These are phyloP conservation scores for Aptenodytes forsteri DNA, from an alignment of 2,113 vertebrate species.

Conservation along the genomic window DNA sequence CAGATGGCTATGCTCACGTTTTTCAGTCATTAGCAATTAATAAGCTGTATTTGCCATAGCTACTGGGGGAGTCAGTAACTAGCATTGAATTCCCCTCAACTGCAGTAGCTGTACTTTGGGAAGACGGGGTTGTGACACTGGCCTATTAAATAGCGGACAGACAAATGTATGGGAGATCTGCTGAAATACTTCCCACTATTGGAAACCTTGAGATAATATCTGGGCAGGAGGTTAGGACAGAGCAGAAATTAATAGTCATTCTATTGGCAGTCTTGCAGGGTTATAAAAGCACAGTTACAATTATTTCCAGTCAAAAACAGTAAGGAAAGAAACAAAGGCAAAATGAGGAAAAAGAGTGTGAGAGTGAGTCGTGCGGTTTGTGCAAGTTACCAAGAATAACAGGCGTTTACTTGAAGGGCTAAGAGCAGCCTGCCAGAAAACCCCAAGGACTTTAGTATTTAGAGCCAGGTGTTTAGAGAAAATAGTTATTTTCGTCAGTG, in stretches of 20 bases:
- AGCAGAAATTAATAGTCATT: background rate
- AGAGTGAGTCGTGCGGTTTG: background rate
- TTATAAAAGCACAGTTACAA: background rate
- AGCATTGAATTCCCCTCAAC: background rate
- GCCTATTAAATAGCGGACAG: background rate
- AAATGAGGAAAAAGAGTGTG: background rate
- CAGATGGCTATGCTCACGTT: background rate
- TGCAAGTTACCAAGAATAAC: background rate
- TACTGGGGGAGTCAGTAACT: background rate
- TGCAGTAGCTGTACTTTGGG: background rate
- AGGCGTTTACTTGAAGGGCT: background rate
- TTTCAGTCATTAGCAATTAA: background rate
- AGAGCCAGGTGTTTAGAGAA: background rate
- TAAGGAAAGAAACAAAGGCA: background rate
- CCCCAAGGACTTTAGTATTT: background rate
- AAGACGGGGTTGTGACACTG: background rate
- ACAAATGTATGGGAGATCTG: background rate
- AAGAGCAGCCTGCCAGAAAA: background rate
- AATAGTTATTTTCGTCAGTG: background rate
- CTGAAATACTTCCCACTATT: background rate
- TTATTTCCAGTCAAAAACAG: background rate
- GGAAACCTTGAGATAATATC: background rate
- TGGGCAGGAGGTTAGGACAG: background rate
- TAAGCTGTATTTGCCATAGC: background rate
- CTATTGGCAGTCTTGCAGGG: background rate